These are phyloP conservation scores for Galerucella calmariensis DNA, from an alignment of 2,888 invertebrate genomes.

Conservation along the genomic window DNA sequence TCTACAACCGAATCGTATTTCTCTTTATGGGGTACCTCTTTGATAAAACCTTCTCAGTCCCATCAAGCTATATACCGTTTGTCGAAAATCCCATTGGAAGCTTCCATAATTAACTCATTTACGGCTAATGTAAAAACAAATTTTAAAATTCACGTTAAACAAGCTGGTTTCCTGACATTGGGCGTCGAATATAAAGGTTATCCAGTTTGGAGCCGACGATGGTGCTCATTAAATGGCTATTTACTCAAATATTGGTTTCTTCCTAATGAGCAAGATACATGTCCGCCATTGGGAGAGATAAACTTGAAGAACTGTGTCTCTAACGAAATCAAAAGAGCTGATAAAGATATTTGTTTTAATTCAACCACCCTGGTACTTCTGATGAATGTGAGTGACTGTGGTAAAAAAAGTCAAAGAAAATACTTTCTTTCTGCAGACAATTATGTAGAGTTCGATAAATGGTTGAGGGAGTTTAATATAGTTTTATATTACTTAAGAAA, in stretches of 20 bases:
- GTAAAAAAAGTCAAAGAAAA: not conserved
- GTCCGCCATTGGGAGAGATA: conserved; percentile 28
- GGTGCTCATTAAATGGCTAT: conserved; percentile 38
- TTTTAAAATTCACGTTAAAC: conserved; percentile 20
- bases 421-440: conserved; percentile 37
- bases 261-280: conserved; percentile 31
- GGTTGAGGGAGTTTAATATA: conserved; percentile 33
- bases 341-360: conserved; percentile 30
- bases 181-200: conserved; percentile 24
- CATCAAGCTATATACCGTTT: conserved; percentile 16
- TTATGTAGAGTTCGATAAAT: conserved; percentile 31
- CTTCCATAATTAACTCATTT: conserved; percentile 21
- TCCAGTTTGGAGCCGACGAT: conserved; percentile 38
- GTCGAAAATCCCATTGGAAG: conserved; percentile 12
- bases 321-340: conserved; percentile 21
- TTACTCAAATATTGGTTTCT: conserved; percentile 39
- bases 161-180: conserved; percentile 32
- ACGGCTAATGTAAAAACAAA: conserved; percentile 20
- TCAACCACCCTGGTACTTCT: conserved; percentile 32
- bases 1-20: conserved; percentile 17
- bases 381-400: conserved; percentile 8
- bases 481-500: conserved; percentile 30
- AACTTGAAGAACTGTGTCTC: conserved; percentile 28
- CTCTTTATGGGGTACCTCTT: conserved; percentile 22
- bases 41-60: conserved; percentile 19